Percentiles rank a stretch among this genome's conserved stretches.
These are phyloP conservation scores for Ptychobarbus kaznakovi DNA, from an alignment of 2,797 vertebrate species.

Conservation along the genomic window DNA sequence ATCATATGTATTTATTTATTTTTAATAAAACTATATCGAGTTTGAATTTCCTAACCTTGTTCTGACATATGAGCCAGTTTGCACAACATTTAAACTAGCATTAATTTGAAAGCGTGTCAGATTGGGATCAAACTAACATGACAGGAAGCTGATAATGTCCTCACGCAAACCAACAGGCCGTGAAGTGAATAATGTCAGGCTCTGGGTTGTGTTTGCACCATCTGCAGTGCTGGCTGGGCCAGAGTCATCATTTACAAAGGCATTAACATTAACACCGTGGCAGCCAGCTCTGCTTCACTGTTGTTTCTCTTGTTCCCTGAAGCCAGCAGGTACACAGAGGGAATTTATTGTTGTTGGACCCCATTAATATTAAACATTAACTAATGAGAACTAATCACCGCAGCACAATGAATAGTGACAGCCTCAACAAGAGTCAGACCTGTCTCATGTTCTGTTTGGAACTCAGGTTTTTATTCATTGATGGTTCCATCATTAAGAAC, in stretches of 20 bases:
- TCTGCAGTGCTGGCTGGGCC: constrained; percentile 62
- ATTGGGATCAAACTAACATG: constrained; percentile 1
- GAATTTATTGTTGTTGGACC: constrained; percentile 74
- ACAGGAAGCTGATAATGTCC: constrained; percentile 35
- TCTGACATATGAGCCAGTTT: neutral
- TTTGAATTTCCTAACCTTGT: neutral
- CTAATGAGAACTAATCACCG: constrained; percentile 82
- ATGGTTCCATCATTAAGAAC: too few relatives aligned
- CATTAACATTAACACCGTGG: constrained; percentile 67
- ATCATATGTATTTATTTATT: neutral
- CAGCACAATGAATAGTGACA: constrained; percentile 75
- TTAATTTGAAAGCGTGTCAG: constrained; percentile 1
- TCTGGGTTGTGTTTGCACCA: constrained; percentile 48
- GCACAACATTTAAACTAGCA: neutral
- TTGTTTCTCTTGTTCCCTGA: constrained; percentile 48
- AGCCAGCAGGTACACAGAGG: constrained; percentile 70
- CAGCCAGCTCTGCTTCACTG: constrained; percentile 50
- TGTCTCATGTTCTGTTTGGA: too few relatives aligned
- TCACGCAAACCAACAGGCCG: neutral
- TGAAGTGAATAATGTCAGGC: constrained; percentile 22
- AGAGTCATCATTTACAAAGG: constrained; percentile 74
- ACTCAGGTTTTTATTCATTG: too few relatives aligned
- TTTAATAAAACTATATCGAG: neutral
- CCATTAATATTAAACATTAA: constrained; percentile 80
- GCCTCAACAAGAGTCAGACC: constrained; percentile 53